Evolutionary conservation across 1,140 invertebrate genomes (phyloP).

Genomic region (Hycleus phaleratus): DNA sequence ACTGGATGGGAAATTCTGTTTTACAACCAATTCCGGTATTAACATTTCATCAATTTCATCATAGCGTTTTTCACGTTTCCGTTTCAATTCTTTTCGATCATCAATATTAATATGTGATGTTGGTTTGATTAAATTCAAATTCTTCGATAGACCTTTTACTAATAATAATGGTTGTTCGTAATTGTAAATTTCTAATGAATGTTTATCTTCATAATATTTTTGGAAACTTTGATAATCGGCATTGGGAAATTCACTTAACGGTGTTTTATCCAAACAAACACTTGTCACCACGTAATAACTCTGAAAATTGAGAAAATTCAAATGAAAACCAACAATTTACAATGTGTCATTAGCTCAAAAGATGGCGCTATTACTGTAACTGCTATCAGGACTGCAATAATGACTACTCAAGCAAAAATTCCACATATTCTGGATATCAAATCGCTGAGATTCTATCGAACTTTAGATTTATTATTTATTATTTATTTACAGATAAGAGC

Average conservation of each 20-base stretch:
- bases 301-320: conserved; percentile 27
- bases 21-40: conserved; percentile 84
- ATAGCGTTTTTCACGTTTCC: conserved; percentile 44
- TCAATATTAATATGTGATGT: neutral
- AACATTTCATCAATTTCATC: conserved; percentile 68
- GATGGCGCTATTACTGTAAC: neutral
- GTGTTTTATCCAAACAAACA: conserved; percentile 71
- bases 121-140: conserved; percentile 55
- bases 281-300: conserved; percentile 72
- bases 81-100: conserved; percentile 26
- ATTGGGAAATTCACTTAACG: conserved; percentile 72
- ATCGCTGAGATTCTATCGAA: no score
- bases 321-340: conserved; percentile 2
- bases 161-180: conserved; percentile 75
- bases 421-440: no score
- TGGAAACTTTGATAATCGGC: conserved; percentile 64
- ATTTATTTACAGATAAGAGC: no score
- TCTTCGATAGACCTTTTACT: conserved; percentile 75
- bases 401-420: no score
- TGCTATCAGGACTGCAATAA: no score
- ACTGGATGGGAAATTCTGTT: conserved; percentile 74
- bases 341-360: neutral
- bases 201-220: conserved; percentile 77
- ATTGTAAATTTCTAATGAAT: conserved; percentile 63
- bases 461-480: no score